Percentiles rank a stretch among this genome's conserved stretches.
Evolutionary conservation across 2,797 vertebrate species (phyloP).

Genomic region (Menidia menidia): DNA sequence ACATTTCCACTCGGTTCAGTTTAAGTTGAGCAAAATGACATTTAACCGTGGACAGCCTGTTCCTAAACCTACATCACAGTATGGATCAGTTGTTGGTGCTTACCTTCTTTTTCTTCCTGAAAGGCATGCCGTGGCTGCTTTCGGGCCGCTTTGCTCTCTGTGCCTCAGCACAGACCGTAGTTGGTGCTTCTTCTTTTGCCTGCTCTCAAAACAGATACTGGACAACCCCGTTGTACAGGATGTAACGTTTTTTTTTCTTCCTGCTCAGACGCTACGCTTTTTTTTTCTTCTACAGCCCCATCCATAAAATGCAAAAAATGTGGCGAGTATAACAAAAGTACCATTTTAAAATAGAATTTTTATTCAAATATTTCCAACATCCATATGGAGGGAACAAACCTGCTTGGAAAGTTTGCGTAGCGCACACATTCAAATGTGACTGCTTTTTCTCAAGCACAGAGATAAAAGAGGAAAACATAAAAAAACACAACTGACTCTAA

Average conservation of each 20-base stretch:
- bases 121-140: conserved; percentile 46
- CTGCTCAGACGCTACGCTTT: accelerated
- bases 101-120: conserved; percentile 58
- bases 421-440: neutral
- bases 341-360: conserved; percentile 48
- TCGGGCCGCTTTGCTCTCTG: neutral
- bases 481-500: conserved; percentile 19
- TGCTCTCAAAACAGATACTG: too few species aligned
- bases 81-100: neutral
- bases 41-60: neutral
- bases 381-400: conserved; percentile 34
- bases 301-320: neutral
- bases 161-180: neutral
- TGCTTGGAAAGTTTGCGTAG: conserved; percentile 12
- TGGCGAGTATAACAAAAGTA: neutral
- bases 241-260: neutral
- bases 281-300: neutral
- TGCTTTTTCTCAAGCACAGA: conserved; percentile 3
- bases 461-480: conserved; percentile 14
- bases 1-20: too few species aligned
- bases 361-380: conserved; percentile 70
- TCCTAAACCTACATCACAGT: neutral
- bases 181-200: neutral
- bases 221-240: too few species aligned
- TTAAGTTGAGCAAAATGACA: neutral